Base-by-base conservation (phyloP, 1,140 invertebrate genomes). In the Achatina immaculata region DNA sequence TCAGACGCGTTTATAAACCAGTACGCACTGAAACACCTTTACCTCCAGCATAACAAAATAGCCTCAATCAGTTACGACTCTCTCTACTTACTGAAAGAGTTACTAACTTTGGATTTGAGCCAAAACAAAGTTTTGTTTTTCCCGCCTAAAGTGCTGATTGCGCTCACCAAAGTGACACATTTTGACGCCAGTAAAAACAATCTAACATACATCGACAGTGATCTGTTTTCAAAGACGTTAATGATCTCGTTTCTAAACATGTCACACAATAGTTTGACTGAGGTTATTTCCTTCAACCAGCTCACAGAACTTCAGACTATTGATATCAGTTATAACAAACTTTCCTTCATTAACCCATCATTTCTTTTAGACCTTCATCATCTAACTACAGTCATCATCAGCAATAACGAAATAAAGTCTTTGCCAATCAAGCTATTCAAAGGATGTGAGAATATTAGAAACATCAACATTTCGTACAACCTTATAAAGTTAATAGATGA, bases 401-500 rank as follows among this genome's bases (percentile, higher is more conserved):
- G 71, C 42, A 34, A 81, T 36, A 85, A 85, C 68, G 24, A 62
- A n/a, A 7, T 81, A 0, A 81, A 6, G 9, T 77, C 28, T 38
- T 19, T 78, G 16, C 81, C 81, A 19, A 21, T 73, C 0, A 58
- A 58, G 38, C 51, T 51, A 4, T 82, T 86, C 40, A 38, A 71
- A 38, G 79, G 80, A 24, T 80, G 83, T 28, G 31, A 55, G 9
- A 80, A 79, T 38, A n/a, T 86, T 0, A 78, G 71, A 48, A 66
- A 68, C 28, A 42, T 86, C 16, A 58, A 83, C 71, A n/a, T 86
- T 11, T 71, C 73, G 11, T 40, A 72, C 40, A 86, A 86, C 45
- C 43, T 48, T 9, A 69, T 86, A 21, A 43, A 38, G 28, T 6
- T 9, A 21, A 55, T 84, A 43, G 51, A 58, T 19, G 82, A 65